phyloP scores from a whole-genome alignment of 2,113 vertebrate species.

The Geococcyx californianus region DNA sequence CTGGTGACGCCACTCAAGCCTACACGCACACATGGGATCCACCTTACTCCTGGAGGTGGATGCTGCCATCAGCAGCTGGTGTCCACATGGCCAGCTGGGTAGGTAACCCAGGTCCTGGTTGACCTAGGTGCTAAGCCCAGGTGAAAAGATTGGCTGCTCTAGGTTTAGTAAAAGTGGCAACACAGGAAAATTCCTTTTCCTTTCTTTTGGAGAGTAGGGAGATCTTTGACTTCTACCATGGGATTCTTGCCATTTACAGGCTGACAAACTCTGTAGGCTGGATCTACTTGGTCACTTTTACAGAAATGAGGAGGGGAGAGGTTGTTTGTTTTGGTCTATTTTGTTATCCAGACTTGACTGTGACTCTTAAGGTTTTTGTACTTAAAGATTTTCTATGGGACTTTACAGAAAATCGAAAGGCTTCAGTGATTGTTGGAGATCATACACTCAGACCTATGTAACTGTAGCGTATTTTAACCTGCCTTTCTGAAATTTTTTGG shows the following conservation, averaged over 20 bases:
- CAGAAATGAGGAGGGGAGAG: rapidly evolving
- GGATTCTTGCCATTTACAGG: neutral
- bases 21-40: rapidly evolving
- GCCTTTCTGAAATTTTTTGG: neutral
- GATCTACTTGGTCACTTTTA: neutral
- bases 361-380: neutral
- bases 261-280: neutral
- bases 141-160: neutral
- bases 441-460: neutral
- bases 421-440: neutral
- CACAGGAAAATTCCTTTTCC: neutral
- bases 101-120: neutral
- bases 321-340: neutral
- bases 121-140: rapidly evolving
- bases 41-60: neutral
- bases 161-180: neutral
- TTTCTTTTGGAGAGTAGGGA: neutral
- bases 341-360: neutral
- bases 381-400: neutral
- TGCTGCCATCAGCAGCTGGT: neutral
- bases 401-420: neutral
- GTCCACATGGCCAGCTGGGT: neutral
- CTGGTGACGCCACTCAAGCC: neutral
- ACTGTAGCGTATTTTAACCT: neutral
- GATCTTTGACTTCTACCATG: neutral